Conservation (phyloP, 2,888 invertebrate genomes). For the Brachycybe producta region DNA sequence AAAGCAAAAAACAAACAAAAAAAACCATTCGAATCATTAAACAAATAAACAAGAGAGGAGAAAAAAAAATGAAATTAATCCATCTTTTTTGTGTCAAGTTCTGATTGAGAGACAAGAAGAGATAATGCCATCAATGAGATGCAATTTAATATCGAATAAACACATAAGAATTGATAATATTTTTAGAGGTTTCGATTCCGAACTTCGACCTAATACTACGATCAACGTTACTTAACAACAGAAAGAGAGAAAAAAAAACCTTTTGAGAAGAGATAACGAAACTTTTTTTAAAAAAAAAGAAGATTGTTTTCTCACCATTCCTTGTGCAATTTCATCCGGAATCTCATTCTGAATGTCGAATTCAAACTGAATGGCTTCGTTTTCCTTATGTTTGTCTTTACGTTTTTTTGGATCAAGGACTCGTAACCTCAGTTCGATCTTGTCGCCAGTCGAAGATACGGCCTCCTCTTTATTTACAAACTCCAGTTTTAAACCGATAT, state of each 20-base stretch:
- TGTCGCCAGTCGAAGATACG: constrained; percentile 36
- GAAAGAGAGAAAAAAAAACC: no score
- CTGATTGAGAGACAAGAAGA: no score
- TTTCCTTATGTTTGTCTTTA: constrained; percentile 93
- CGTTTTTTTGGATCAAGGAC: constrained; percentile 95
- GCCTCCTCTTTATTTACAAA: constrained; percentile 48
- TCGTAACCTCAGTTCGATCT: constrained; percentile 78
- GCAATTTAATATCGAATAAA: no score
- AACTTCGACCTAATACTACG: no score
- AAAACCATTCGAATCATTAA: not conserved
- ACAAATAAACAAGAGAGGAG: constrained; percentile 4
- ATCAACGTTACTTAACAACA: no score
- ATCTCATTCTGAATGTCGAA: constrained; percentile 85
- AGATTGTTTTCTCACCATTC: constrained; percentile 65
- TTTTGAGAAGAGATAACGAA: no score
- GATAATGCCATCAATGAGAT: no score
- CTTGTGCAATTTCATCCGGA: constrained; percentile 84
- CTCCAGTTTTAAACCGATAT: constrained; percentile 67
- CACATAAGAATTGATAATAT: no score
- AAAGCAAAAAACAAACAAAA: not conserved
- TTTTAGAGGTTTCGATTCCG: no score
- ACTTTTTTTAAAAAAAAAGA: no score
- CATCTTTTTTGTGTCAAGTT: no score
- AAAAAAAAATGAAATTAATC: no score
- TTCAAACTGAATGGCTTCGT: constrained; percentile 98